Evolutionary conservation across 2,888 invertebrate species (phyloP).

Genomic region (Scrobipalpa costella): DNA sequence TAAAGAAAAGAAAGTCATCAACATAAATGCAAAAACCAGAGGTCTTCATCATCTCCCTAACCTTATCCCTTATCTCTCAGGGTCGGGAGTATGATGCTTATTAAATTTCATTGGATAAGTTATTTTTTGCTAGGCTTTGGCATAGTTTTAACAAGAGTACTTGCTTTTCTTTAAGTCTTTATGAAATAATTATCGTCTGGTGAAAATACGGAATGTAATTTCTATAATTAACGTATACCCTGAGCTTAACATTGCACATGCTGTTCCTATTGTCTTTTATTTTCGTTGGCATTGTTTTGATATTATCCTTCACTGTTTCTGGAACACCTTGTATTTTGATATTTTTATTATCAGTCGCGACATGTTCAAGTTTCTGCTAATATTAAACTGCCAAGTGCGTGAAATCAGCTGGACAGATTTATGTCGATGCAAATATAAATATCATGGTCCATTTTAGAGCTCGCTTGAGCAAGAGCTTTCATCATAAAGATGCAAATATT

Average conservation of each 20-base stretch:
- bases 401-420: constrained; percentile 19
- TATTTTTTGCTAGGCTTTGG: too few relatives aligned
- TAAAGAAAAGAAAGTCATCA: too few relatives aligned
- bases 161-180: too few relatives aligned
- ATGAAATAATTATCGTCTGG: too few relatives aligned
- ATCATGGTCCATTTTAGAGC: not conserved
- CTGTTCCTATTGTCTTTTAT: not conserved
- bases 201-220: too few relatives aligned
- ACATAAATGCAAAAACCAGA: too few relatives aligned
- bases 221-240: not conserved
- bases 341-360: not conserved
- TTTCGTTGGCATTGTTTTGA: not conserved
- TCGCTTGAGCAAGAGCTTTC: not conserved
- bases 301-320: not conserved
- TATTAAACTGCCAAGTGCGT: constrained; percentile 19
- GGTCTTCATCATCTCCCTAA: too few relatives aligned
- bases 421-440: constrained; percentile 12
- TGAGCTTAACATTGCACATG: constrained; percentile 2
- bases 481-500: not conserved
- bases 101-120: too few relatives aligned
- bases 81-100: too few relatives aligned
- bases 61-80: too few relatives aligned
- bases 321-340: not conserved
- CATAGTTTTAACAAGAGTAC: too few relatives aligned
- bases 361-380: not conserved